Conservation (phyloP, 1,140 invertebrate species). For the Nixonia krombeini region DNA sequence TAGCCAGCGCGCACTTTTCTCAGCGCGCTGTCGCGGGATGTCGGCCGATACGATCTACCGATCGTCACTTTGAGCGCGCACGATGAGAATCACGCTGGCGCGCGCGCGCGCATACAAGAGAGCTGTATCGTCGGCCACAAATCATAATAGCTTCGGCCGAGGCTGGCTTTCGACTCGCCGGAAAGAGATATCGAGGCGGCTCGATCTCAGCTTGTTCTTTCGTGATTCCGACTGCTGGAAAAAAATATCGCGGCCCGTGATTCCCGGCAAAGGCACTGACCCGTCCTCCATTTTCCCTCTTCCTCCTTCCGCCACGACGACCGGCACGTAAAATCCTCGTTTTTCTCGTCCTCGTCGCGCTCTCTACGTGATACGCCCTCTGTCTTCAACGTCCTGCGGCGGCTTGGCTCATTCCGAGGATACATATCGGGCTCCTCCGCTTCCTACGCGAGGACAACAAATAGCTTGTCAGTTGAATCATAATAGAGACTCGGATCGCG, state of each 20-base stretch:
- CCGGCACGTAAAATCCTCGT: background rate
- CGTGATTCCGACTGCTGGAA: slow-evolving; percentile 11
- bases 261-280: background rate
- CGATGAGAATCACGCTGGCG: slow-evolving; percentile 7
- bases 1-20: slow-evolving; percentile 17
- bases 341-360: background rate
- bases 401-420: slow-evolving; percentile 16
- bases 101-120: too few relatives aligned
- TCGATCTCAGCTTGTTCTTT: slow-evolving; percentile 4
- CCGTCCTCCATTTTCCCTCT: background rate
- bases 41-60: slow-evolving; percentile 14
- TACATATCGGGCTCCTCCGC: slow-evolving; percentile 22
- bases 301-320: slow-evolving; percentile 3
- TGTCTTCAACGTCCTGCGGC: slow-evolving; percentile 5
- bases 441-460: slow-evolving; percentile 54
- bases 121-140: slow-evolving; percentile 3
- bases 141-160: slow-evolving; percentile 14
- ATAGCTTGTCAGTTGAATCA: slow-evolving; percentile 64
- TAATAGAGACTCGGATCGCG: slow-evolving; percentile 59
- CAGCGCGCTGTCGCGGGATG: slow-evolving; percentile 15
- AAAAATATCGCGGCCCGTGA: slow-evolving; percentile 5
- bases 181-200: slow-evolving; percentile 3
- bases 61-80: slow-evolving; percentile 19
- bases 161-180: background rate
- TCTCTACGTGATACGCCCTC: background rate